Evolutionary conservation across 2,888 invertebrate species (phyloP), one percentile per base, ranked within the genome.

Genomic region (Patella ulyssiponensis): DNA sequence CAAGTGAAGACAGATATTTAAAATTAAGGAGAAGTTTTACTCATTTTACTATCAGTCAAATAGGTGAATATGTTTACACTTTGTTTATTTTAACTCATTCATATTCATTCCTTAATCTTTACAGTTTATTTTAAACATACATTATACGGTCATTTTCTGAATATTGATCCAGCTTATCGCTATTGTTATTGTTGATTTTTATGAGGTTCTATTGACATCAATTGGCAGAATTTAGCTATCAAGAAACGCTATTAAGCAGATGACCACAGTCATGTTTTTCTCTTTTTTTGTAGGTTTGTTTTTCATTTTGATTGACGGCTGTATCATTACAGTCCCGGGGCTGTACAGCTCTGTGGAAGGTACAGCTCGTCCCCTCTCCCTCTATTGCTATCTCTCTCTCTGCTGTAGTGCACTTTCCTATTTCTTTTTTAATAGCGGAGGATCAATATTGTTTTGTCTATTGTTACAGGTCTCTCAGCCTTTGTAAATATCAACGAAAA

Each of bases 21-120:
- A 94, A 94, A 84, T 85, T 94, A 5, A 92, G 91, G 77, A 86
- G 87, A 74, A 92, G 92, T 84, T 91, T 93, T 33, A 86, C 93
- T 72, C 89, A 92, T 54, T 94, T 90, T 76, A 84, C 87, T 75
- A 94, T 95, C 84, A 92, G 94, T 1, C 95, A 96, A 92, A 92
- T 95, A 76, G 90, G 90, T 88, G 82, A 79, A 81, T 74, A 51
- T 15, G 17, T 76, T 70, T 15, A n/a, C 73, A 9, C 3, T 69
- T 27, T 15, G 52, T 44, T 17, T 27, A 69, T 12, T 51, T 33
- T 56, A 44, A 9, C 27, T 75, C n/a, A 33, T 69, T 33, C 27
- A 7, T n/a, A 9, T 23, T 53, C 27, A 7, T 7, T 56, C 17
- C n/a, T 17, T 15, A 74, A 58, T 15, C 9, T 74, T 58, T 27